Evolutionary conservation across 2,113 vertebrate genomes (phyloP).

Genomic region (Archocentrus centrarchus): DNA sequence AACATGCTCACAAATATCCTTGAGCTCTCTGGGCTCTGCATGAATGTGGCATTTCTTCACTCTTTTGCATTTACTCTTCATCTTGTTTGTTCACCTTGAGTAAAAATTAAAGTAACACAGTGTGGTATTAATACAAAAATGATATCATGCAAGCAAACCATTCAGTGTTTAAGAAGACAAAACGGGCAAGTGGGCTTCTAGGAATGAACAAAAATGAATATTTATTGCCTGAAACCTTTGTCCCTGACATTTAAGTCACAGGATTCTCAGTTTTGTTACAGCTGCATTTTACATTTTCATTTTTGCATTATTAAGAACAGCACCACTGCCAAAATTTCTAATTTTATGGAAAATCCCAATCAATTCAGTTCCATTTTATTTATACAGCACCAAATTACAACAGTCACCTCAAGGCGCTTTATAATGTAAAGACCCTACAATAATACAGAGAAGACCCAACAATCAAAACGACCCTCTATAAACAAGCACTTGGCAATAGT

Average conservation of each 20-base stretch:
- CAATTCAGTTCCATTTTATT: no score
- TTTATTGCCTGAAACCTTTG: background rate
- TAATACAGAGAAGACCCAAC: no score
- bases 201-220: background rate
- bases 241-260: background rate
- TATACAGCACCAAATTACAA: no score
- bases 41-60: background rate
- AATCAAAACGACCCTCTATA: no score
- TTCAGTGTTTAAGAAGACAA: background rate
- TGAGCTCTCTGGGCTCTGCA: background rate
- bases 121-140: background rate
- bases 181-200: background rate
- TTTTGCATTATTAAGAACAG: background rate
- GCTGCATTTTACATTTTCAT: background rate
- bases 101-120: background rate
- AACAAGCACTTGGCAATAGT: no score
- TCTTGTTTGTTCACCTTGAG: conserved; percentile 1
- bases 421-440: no score
- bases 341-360: background rate
- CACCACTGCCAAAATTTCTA: background rate
- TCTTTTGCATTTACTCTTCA: background rate
- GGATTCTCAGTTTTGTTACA: background rate
- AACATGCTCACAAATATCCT: background rate
- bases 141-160: background rate
- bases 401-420: no score